These are phyloP conservation scores for Hirtodrosophila trivittata DNA, from an alignment of 2,888 invertebrate species.

Conservation along the genomic window DNA sequence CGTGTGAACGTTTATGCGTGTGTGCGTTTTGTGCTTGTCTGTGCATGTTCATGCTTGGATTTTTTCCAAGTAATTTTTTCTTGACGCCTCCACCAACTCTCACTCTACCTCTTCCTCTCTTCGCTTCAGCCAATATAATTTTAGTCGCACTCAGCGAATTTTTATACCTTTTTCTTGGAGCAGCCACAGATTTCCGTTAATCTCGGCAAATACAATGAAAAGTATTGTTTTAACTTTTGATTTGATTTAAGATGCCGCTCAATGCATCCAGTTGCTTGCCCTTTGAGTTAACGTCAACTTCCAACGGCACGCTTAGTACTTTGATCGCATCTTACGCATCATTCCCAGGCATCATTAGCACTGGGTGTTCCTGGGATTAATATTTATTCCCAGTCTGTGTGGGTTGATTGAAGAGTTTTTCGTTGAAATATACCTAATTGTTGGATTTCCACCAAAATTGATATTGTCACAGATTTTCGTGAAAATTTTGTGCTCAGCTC, in stretches of 20 bases:
- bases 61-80: constrained; percentile 50
- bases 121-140: constrained; percentile 32
- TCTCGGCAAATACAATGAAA: constrained; percentile 51
- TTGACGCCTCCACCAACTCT: constrained; percentile 43
- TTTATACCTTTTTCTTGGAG: constrained; percentile 25
- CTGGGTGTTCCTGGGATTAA: neutral
- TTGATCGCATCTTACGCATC: constrained; percentile 6
- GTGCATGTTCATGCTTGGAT: constrained; percentile 5
- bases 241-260: constrained; percentile 19
- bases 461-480: constrained; percentile 39
- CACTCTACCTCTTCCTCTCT: constrained; percentile 27
- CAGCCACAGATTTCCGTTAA: constrained; percentile 62
- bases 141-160: constrained; percentile 13
- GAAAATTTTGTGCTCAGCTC: constrained; percentile 23
- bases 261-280: constrained; percentile 6
- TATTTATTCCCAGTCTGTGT: constrained; percentile 4
- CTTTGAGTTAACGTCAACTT: constrained; percentile 29
- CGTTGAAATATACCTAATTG: constrained; percentile 22
- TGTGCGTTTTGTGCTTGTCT: neutral
- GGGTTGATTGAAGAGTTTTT: constrained; percentile 26
- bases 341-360: neutral
- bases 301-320: constrained; percentile 16
- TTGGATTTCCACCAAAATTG: constrained; percentile 25
- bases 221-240: constrained; percentile 23
- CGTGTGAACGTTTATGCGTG: neutral